A percentile compares a stretch with the other conserved stretches of the same genome.
These are phyloP conservation scores for Eulemur coronatus DNA, from an alignment of 2,797 vertebrate genomes.

Conservation along the genomic window DNA sequence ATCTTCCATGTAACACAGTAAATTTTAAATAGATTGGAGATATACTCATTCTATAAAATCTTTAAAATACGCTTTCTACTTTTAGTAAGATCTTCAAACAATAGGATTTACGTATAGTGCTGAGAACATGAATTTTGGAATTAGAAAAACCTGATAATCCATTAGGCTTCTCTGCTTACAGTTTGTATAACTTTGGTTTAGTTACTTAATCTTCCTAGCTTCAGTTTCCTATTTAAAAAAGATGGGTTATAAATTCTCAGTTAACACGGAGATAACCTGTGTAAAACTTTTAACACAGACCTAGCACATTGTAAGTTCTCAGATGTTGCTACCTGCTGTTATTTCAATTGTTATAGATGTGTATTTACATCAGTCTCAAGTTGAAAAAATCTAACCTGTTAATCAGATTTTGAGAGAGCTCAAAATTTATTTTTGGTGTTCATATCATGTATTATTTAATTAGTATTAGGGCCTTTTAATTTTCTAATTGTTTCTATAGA, in stretches of 20 bases:
- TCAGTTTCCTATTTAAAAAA: background rate
- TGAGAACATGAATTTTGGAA: constrained; percentile 16
- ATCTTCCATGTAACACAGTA: background rate
- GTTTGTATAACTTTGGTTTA: background rate
- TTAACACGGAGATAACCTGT: background rate
- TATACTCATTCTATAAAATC: background rate
- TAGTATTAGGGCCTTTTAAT: background rate
- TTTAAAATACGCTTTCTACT: background rate
- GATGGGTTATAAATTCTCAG: background rate
- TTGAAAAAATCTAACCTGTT: background rate
- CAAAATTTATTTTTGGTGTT: background rate
- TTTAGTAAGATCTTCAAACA: constrained; percentile 17
- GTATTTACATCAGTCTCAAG: background rate
- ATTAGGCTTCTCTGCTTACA: background rate
- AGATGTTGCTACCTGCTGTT: background rate
- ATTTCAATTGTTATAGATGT: background rate
- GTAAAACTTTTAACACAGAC: background rate
- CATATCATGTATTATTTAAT: background rate
- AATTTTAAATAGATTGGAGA: background rate
- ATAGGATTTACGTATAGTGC: background rate
- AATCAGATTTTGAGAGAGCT: background rate
- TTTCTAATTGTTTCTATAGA: background rate
- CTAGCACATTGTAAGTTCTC: background rate
- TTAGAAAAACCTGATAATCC: background rate
- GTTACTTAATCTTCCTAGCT: constrained; percentile 3